Base-by-base conservation (phyloP, 1,140 invertebrate species). In the Drosophila grimshawi region DNA sequence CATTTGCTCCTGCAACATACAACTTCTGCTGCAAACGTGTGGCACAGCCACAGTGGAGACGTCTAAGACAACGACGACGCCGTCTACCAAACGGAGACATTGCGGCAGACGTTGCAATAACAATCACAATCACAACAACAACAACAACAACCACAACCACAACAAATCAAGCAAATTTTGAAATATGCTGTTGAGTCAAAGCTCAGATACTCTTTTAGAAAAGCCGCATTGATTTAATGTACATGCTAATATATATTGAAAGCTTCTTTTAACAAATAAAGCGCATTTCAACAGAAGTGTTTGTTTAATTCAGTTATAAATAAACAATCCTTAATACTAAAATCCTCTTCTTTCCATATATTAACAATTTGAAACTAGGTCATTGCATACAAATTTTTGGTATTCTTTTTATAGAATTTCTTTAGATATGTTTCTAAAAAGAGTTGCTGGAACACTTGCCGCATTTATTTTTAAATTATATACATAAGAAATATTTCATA, bases 51-150 rank as follows among this genome's bases (percentile, higher is more conserved):
- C 63, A 62, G 48, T 64, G 75, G 57, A 74, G 66, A 61, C 46
- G 59, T 6, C 51, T 49, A 5, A 11, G 41, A 35, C 53, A 19
- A 51, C 56, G 76, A 49, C 67, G 70, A 39, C 60, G 46, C 32
- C 59, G 81, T 81, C 82, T 79, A 70, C 78, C 76, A 81, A 66
- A 37, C 73, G 76, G 66, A 86, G 83, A 86, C 80, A 88, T 82
- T 83, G 72, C 85, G 83, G 83, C 83, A 86, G 83, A 86, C 83
- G 70, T 59, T 82, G 83, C 83, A 88, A 86, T 88, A 88, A 88
- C 76, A 80, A 59, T 49, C 59, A 68, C 74, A 69, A 48, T 45
- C 63, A 53, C 39, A 64, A 56, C 41, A 35, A n/a, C 41, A 53
- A 39, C 45, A 65, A 62, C 37, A 51, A 63, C 41, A 65, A 52